Percentiles rank a stretch among this genome's conserved stretches.
Conservation (phyloP, 2,888 invertebrate species). For the Scrobipalpa atriplicella region DNA sequence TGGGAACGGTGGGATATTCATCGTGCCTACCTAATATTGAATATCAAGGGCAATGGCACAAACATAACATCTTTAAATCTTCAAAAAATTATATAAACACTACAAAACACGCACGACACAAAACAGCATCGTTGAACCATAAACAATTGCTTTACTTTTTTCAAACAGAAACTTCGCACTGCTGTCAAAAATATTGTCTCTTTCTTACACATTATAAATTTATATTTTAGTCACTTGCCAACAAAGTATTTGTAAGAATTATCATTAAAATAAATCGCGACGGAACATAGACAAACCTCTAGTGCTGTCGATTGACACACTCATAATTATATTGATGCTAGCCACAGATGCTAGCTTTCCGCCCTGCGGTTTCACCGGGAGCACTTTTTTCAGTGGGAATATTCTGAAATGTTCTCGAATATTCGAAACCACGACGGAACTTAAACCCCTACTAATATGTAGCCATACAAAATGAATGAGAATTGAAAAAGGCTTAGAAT, state of each 20-base stretch:
- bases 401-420: no score
- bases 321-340: no score
- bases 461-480: no score
- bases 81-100: conserved; percentile 18
- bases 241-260: not conserved
- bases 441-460: no score
- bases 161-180: not conserved
- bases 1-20: conserved; percentile 73
- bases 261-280: not conserved
- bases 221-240: not conserved
- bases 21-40: conserved; percentile 36
- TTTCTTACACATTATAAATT: not conserved
- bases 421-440: no score
- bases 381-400: no score
- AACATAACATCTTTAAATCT: not conserved
- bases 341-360: no score
- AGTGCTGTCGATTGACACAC: no score
- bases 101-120: conserved; percentile 5
- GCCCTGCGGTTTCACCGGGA: no score
- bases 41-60: not conserved
- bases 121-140: conserved; percentile 2
- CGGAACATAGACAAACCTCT: not conserved
- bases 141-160: not conserved
- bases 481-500: no score
- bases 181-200: not conserved